Conservation (phyloP, 1,140 invertebrate species). For the Drosophila bipectinata region DNA sequence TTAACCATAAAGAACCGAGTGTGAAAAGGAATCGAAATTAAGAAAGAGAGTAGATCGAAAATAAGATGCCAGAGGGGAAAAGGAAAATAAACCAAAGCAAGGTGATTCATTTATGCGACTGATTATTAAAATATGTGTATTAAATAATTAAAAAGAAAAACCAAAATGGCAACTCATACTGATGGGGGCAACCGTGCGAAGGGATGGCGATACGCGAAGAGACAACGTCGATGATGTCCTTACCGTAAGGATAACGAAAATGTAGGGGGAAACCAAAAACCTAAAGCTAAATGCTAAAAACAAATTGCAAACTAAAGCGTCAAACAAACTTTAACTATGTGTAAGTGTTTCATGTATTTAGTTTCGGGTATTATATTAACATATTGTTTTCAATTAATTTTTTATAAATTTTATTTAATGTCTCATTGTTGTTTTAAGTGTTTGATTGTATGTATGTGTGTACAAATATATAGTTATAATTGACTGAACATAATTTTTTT, state of each 20-base stretch:
- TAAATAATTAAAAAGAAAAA: constrained; percentile 45
- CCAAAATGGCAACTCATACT: neutral
- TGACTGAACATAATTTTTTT: constrained; percentile 77
- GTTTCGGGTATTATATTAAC: constrained; percentile 12
- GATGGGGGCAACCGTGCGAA: neutral
- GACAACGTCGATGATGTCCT: constrained; percentile 25
- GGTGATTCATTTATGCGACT: constrained; percentile 83
- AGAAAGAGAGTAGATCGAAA: neutral
- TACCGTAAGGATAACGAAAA: constrained; percentile 29
- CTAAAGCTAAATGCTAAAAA: neutral
- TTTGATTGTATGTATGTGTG: constrained; percentile 21
- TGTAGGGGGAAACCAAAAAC: constrained; percentile 36
- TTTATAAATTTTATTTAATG: neutral
- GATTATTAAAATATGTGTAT: constrained; percentile 78
- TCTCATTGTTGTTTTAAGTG: constrained; percentile 50
- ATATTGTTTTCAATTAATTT: neutral
- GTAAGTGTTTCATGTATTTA: constrained; percentile 26
- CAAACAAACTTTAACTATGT: constrained; percentile 1
- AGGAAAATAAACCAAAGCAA: constrained; percentile 57
- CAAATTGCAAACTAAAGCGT: constrained; percentile 3
- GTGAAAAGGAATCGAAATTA: constrained; percentile 2
- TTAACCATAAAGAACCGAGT: neutral
- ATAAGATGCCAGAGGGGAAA: neutral
- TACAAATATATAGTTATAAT: constrained; percentile 65
- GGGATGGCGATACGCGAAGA: neutral